Evolutionary conservation across 2,888 invertebrate genomes (phyloP), one percentile per base, ranked within the genome.

Genomic region (Pegoplata infirma): DNA sequence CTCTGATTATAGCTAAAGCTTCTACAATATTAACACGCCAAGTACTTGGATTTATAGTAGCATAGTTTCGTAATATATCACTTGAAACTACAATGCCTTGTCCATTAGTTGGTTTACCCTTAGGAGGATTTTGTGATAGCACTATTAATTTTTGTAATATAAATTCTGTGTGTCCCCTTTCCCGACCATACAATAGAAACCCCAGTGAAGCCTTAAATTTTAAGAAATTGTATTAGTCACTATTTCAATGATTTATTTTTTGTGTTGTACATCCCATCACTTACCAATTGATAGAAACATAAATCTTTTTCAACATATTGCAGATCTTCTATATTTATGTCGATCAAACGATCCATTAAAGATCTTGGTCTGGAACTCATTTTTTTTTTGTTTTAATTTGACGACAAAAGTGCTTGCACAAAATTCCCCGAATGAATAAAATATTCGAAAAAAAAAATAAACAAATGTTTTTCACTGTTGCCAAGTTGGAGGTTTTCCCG

Each of bases 1-100:
- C 88, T 58, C 83, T 83, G 12, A 92, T 90, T 17, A 92, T 90
- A 69, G 90, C 88, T 17, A 92, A 81, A 0, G 91, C 91, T 86
- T 92, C 92, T 0, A 92, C 72, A 1, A 92, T 79, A 80, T 88
- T 87, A 0, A 85, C 81, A 21, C 88, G 86, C 92, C 92, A 92
- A 16, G 86, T 82, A 1, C 63, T 51, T 0, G 84, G 68, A 59
- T 86, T 84, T 0, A 72, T 76, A 16, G 85, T 81, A 0, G 88
- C 84, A 80, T 88, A 90, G 55, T 85, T 84, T 0, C 80, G 81
- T 25, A 90, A 75, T 25, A 82, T 74, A 72, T 81, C 80, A 32
- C 74, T 78, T 28, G 67, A 47, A 5, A 17, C 17, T 8, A 63
- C 28, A 14, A 21, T 17, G 0, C 59, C 76, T 5, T 58, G 51